Conservation (phyloP, 2,113 vertebrate species). For the Oryzias woworae region DNA sequence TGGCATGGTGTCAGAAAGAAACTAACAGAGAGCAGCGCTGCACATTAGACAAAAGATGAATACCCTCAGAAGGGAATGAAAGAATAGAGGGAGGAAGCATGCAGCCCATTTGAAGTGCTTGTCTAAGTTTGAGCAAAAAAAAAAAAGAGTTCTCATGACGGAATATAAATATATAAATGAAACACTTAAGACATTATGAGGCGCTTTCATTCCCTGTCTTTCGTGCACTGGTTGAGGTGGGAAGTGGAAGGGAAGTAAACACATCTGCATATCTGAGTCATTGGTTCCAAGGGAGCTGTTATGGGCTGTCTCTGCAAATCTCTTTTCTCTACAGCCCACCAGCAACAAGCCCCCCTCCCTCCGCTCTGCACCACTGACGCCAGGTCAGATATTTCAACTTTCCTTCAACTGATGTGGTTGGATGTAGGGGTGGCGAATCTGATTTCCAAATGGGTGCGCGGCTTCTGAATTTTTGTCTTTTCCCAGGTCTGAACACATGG, state of each 20-base stretch:
- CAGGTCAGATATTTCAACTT: constrained; percentile 53
- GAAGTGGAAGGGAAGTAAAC: constrained; percentile 73
- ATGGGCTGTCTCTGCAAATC: constrained; percentile 69
- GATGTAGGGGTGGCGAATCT: constrained; percentile 44
- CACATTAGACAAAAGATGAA: constrained; percentile 72
- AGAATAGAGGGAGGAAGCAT: constrained; percentile 62
- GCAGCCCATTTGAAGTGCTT: constrained; percentile 75
- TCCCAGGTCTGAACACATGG: constrained; percentile 24
- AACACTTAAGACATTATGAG: constrained; percentile 76
- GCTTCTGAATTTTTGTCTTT: constrained; percentile 14
- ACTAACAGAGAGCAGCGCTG: constrained; percentile 71
- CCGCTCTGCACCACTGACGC: constrained; percentile 40
- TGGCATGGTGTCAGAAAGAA: constrained; percentile 74
- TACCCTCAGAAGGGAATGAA: constrained; percentile 65
- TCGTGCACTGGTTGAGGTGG: constrained; percentile 67
- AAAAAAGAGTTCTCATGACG: constrained; percentile 62
- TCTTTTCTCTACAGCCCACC: constrained; percentile 64
- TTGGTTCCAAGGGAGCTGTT: constrained; percentile 75
- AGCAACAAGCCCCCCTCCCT: constrained; percentile 42
- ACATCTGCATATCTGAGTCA: constrained; percentile 81
- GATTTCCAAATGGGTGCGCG: constrained; percentile 28
- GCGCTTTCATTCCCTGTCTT: constrained; percentile 64
- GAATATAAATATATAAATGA: constrained; percentile 75
- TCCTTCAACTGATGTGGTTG: constrained; percentile 32
- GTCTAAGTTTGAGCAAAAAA: constrained; percentile 72